These are phyloP conservation scores for Ypsolopha scabrella DNA, from an alignment of 2,888 invertebrate species.

Conservation along the genomic window DNA sequence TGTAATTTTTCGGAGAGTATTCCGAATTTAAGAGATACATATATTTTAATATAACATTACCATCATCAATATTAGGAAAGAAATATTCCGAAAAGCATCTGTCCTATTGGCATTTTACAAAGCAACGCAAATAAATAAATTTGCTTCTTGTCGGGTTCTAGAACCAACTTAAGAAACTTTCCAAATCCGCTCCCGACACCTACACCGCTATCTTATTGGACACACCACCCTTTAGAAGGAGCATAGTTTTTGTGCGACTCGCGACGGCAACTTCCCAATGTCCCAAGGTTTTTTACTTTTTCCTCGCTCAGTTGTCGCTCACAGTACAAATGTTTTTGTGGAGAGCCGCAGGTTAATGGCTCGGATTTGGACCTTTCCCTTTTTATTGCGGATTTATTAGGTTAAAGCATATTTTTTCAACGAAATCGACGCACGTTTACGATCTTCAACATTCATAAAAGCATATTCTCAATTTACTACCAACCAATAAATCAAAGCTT, in stretches of 20 bases:
- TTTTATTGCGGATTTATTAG: conserved; percentile 3
- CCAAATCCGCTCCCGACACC: not conserved
- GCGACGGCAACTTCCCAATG: conserved; percentile 7
- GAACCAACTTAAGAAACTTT: not conserved
- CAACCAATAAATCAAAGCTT: not conserved
- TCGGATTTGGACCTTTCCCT: not conserved
- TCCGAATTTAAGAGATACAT: too few relatives aligned
- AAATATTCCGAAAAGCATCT: too few relatives aligned
- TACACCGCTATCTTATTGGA: not conserved
- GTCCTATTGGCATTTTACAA: too few relatives aligned
- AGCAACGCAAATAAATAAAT: too few relatives aligned
- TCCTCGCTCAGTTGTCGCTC: not conserved
- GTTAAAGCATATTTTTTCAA: not conserved
- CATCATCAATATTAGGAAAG: too few relatives aligned
- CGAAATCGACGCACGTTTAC: not conserved
- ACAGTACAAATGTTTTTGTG: conserved; percentile 17
- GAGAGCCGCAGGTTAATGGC: conserved; percentile 1
- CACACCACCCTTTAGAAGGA: not conserved
- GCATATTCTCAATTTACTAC: not conserved
- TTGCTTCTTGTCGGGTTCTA: not conserved
- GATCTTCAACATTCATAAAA: not conserved
- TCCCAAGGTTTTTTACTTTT: conserved; percentile 7
- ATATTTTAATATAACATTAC: too few relatives aligned
- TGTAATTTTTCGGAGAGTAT: too few relatives aligned
- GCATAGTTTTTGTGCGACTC: conserved; percentile 14